phyloP scores from a whole-genome alignment of 2,888 invertebrate species.

The Plebejus anna region DNA sequence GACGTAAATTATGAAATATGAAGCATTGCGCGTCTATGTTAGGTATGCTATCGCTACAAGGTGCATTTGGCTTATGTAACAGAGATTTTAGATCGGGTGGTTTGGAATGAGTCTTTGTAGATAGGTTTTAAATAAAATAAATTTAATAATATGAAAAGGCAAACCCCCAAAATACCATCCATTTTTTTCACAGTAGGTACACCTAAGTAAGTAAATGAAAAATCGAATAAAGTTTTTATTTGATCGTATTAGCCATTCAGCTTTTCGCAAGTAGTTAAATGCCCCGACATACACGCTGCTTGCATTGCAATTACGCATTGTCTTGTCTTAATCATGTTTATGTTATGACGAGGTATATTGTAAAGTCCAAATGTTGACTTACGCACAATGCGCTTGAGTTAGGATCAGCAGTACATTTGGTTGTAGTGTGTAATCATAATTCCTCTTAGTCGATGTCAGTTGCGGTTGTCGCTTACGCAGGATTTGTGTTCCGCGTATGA shows the following conservation, averaged over 20 bases:
- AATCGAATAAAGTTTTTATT: not conserved
- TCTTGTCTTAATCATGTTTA: conserved; percentile 27
- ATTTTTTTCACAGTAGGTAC: not conserved
- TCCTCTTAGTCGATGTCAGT: conserved; percentile 5
- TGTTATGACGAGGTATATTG: conserved; percentile 16
- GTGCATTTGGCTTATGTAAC: not conserved
- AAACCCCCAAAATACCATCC: not conserved
- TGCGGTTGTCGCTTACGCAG: not conserved
- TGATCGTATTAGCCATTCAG: not conserved
- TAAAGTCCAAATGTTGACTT: conserved; percentile 20
- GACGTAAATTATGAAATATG: not conserved
- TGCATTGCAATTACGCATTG: conserved; percentile 28
- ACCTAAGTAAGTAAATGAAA: not conserved
- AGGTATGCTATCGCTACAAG: not conserved
- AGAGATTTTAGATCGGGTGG: not conserved
- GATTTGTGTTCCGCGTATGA: not conserved
- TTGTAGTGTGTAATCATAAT: conserved; percentile 1
- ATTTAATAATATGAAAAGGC: not conserved
- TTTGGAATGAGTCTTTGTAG: not conserved
- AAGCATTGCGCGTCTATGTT: not conserved
- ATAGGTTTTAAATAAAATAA: too few relatives aligned
- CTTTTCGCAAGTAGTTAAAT: conserved; percentile 19
- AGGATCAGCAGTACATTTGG: not conserved
- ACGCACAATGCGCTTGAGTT: conserved; percentile 8
- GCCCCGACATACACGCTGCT: conserved; percentile 12